Conservation (phyloP, 2,888 invertebrate species). For the Pteria penguin region DNA sequence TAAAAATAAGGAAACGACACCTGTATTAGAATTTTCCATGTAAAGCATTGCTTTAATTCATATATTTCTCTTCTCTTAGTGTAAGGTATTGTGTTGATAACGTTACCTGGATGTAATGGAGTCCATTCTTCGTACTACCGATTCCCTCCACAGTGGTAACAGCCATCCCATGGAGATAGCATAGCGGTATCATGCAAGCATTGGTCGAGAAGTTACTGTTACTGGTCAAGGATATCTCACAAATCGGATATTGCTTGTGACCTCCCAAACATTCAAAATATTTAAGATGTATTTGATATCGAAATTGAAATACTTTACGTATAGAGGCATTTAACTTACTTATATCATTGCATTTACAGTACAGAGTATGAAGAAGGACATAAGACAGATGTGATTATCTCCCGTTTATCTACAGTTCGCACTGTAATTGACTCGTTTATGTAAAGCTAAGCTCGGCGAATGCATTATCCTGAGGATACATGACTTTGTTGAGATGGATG, state of each 20-base stretch:
- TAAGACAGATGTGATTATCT: not conserved
- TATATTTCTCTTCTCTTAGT: too few species aligned
- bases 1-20: too few species aligned
- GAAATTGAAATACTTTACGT: too few species aligned
- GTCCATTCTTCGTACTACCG: slow-evolving; percentile 70
- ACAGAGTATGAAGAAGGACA: not conserved
- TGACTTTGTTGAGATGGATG: slow-evolving; percentile 80
- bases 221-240: slow-evolving; percentile 13
- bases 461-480: too few species aligned
- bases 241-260: too few species aligned
- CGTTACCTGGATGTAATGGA: slow-evolving; percentile 78
- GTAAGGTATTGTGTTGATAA: too few species aligned
- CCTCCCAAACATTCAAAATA: too few species aligned
- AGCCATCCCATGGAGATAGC: slow-evolving; percentile 75
- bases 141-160: slow-evolving; percentile 79
- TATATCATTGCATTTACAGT: not conserved
- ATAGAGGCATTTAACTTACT: too few species aligned
- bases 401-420: not conserved
- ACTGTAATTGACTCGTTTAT: not conserved
- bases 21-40: too few species aligned
- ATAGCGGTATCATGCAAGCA: slow-evolving; percentile 76
- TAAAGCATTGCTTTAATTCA: too few species aligned
- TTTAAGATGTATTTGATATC: too few species aligned
- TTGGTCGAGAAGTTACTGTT: slow-evolving; percentile 73
- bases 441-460: slow-evolving; percentile 11